These are phyloP conservation scores for Frieseomelitta varia DNA, from an alignment of 1,140 invertebrate genomes.

Conservation along the genomic window DNA sequence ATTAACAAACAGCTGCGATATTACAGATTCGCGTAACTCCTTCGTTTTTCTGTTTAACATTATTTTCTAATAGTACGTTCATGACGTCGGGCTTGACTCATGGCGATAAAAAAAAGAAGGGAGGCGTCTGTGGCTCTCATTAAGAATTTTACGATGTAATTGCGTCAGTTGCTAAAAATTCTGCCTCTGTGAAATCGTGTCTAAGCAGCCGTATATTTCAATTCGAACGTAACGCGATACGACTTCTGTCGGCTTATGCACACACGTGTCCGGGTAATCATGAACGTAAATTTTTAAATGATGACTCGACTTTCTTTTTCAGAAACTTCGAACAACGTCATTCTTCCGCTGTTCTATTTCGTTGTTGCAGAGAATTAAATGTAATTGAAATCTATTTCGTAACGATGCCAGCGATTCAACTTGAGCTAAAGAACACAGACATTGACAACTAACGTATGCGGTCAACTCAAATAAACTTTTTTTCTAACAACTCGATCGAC, in stretches of 20 bases:
- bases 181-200: background rate
- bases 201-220: background rate
- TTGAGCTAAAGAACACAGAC: too few relatives aligned
- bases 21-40: background rate
- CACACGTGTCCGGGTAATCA: background rate
- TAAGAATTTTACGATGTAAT: constrained; percentile 19
- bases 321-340: too few relatives aligned
- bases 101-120: background rate
- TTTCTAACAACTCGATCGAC: too few relatives aligned
- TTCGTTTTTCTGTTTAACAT: background rate
- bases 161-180: constrained; percentile 22
- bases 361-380: too few relatives aligned
- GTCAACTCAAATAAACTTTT: too few relatives aligned
- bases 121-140: background rate
- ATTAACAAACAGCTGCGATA: constrained; percentile 18
- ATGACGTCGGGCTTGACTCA: constrained; percentile 10
- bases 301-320: too few relatives aligned
- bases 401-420: too few relatives aligned
- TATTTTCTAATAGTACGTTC: background rate
- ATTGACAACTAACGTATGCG: too few relatives aligned
- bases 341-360: too few relatives aligned
- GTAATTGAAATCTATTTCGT: too few relatives aligned
- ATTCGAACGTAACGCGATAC: background rate
- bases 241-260: background rate
- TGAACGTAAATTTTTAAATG: too few relatives aligned